Base-by-base conservation (phyloP, 1,140 invertebrate genomes). In the Pygmarrhopalites habei region DNA sequence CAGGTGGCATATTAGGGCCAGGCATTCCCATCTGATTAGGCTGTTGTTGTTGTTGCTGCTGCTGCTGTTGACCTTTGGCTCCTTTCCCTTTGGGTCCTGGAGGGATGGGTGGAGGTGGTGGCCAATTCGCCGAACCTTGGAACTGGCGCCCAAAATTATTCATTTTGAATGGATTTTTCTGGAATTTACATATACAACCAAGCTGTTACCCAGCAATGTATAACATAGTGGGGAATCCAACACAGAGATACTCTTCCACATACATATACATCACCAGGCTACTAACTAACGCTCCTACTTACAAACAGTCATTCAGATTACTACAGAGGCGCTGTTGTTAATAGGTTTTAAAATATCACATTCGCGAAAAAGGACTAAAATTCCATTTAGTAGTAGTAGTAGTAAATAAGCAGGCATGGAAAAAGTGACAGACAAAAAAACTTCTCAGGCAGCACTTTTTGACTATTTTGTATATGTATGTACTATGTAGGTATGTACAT, bases 161-260 rank as follows among this genome's bases (percentile, higher is more conserved):
- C 71, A 89, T 83, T 81, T 92, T 93, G 67, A 91, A 79, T 29
- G 90, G 90, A 78, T 92, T 86, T 82, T 93, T 93, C 83, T 90
- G 79, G 43, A 70, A 74, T 65, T 53, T 28, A 62, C 56, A 62
- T 28, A 55, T 51, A 19, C 35, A 55, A 19, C n/a, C 44, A 55
- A 55, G 46, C 61, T 56, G 51, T 62, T 60, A 60, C 59, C 59
- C 47, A 52, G 59, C 49, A 60, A 60, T 60, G 59, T 60, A 60
- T 60, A 56, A 35, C 32, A 35, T 35, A 15, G 32, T 35, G 32
- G 32, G 32, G 32, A 35, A 35, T 35, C 32, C 15, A 35, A 35
- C 32, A 35, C 15, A 7, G 32, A 35, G 32, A 35, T 7, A 35
- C 32, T 35, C 32, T 35, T 35, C 32, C 32, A 35, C 32, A 35